Evolutionary conservation across 2,888 invertebrate genomes (phyloP), one percentile per base, ranked within the genome.

Genomic region (Drosophila infuscata): DNA sequence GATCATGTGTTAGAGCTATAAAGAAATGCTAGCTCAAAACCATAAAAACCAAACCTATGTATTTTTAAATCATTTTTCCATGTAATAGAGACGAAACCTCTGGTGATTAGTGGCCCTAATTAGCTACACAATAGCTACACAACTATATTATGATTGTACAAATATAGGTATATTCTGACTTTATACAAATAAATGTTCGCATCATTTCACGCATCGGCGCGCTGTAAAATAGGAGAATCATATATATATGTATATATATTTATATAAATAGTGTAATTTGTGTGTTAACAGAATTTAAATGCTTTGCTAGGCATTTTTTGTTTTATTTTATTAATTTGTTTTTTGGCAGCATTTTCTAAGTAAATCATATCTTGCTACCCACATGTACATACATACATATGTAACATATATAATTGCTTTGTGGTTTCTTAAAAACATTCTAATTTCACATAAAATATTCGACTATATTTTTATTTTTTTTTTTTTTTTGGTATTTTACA

Each of bases 201-300:
- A 73, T 74, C 53, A 68, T 81, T 83, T 81, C 60, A 83, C 58
- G 86, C 83, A 63, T 76, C 69, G 67, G 15, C 74, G 86, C 66
- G 9, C 64, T 51, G 11, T 3, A 48, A 65, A 59, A 51, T 15
- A 59, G 49, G 38, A 48, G n/a, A 35, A n/a, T 60, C 1, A 62
- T 4, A 49, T 29, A 41, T 51, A 0, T 35, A 20, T 38, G 17
- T 17, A 48, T 35, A 15, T 61, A 7, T 20, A 33, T 35, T 9
- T 57, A 20, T 12, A 17, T 35, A 43, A 20, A 46, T 20, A 65
- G 67, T 11, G 36, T 57, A 64, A 57, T 57, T 57, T 38, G 2
- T 5, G 30, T 48, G 32, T 38, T 43, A 30, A 35, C 7, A 33
- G 56, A 36, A 51, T 41, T 46, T 25, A 33, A 43, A 41, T 54